phyloP scores from a whole-genome alignment of 2,888 invertebrate genomes.

The Saturnia pavonia region DNA sequence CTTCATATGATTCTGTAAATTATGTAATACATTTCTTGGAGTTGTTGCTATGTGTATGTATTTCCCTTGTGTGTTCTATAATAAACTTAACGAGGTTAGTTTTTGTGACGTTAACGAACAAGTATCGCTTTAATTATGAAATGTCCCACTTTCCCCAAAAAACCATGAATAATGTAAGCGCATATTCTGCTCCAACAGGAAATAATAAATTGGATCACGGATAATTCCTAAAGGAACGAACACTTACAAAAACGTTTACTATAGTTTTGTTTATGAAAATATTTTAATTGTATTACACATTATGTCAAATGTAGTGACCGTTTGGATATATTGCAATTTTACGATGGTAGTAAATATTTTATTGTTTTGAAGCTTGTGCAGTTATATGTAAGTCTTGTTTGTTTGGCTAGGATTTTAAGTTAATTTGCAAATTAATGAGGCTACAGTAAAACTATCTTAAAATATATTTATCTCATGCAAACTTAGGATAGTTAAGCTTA shows the following conservation, averaged over 20 bases:
- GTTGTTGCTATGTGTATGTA: conserved; percentile 1
- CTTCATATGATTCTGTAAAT: not conserved
- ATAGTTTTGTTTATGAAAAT: conserved; percentile 1
- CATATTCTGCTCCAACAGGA: conserved; percentile 10
- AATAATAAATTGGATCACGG: conserved; percentile 10
- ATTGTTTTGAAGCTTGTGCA: not conserved
- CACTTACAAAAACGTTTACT: conserved; percentile 6
- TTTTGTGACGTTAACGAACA: conserved; percentile 13
- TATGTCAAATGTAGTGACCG: conserved; percentile 2
- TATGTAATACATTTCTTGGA: not conserved
- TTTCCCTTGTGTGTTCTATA: not conserved
- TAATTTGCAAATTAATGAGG: not conserved
- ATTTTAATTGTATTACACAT: not conserved
- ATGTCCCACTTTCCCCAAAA: conserved; percentile 10
- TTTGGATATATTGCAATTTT: not conserved
- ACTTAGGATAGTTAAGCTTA: too few species aligned
- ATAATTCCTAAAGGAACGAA: conserved; percentile 12
- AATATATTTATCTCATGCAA: too few species aligned
- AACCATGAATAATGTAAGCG: conserved; percentile 12
- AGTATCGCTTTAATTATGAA: conserved; percentile 9
- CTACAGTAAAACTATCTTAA: not conserved
- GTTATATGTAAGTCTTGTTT: not conserved
- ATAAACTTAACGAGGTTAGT: conserved; percentile 10
- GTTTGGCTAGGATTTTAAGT: not conserved
- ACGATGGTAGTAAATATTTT: not conserved